These are phyloP conservation scores for Drosophila ezoana DNA, from an alignment of 2,888 invertebrate genomes.

Conservation along the genomic window DNA sequence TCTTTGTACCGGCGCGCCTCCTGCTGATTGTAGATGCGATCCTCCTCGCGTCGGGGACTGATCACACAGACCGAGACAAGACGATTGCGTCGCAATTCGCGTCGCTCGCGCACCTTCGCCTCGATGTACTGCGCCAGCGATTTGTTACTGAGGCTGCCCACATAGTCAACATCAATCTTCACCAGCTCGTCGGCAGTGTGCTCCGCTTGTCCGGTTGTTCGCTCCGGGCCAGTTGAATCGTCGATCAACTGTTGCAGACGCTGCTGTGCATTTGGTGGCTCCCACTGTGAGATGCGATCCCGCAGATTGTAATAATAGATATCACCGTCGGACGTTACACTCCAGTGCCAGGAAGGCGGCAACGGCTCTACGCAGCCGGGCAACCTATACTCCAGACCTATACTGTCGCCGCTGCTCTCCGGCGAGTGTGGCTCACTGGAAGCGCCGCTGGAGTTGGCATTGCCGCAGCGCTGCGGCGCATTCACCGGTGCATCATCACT, in stretches of 20 bases:
- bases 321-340: constrained; percentile 92
- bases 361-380: constrained; percentile 87
- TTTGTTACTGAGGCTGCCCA: constrained; percentile 60
- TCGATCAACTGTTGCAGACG: constrained; percentile 73
- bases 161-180: constrained; percentile 40
- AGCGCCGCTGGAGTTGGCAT: constrained; percentile 31
- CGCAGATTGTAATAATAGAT: constrained; percentile 96
- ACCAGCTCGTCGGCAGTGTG: constrained; percentile 9
- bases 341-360: constrained; percentile 95
- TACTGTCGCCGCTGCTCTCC: constrained; percentile 17
- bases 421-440: constrained; percentile 47
- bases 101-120: constrained; percentile 86
- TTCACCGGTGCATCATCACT: constrained; percentile 75
- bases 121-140: constrained; percentile 74
- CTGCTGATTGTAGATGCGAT: constrained; percentile 88
- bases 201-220: not conserved
- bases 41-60: constrained; percentile 92
- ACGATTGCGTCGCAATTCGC: constrained; percentile 85
- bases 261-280: constrained; percentile 87
- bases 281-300: constrained; percentile 92
- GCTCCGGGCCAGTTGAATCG: constrained; percentile 16
- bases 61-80: constrained; percentile 88
- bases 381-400: constrained; percentile 67
- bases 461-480: constrained; percentile 81
- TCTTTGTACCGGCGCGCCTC: constrained; percentile 91